Evolutionary conservation across 2,113 vertebrate genomes (phyloP).

Genomic region (Hemiprocne comata): DNA sequence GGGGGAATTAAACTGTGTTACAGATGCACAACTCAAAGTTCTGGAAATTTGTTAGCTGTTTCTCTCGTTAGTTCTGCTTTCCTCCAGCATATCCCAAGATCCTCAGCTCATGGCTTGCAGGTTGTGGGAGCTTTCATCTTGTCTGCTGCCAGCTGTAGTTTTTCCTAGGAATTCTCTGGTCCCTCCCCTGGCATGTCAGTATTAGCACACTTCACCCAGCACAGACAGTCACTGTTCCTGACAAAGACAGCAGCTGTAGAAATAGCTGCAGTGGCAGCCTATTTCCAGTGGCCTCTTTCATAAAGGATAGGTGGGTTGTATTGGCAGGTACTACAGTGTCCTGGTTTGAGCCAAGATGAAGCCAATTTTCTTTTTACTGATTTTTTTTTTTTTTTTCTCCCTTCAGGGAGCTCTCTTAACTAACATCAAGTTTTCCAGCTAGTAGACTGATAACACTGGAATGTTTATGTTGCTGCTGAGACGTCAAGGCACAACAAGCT

Average conservation of each 20-base stretch:
- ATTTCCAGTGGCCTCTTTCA: not conserved
- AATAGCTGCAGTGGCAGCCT: not conserved
- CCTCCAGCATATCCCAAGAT: not conserved
- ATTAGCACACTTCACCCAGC: not conserved
- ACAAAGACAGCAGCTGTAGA: not conserved
- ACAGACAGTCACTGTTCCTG: not conserved
- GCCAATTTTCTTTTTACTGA: no score
- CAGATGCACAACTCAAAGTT: fast-evolving
- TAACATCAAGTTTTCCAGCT: no score
- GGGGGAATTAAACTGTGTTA: not conserved
- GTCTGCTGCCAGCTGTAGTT: not conserved
- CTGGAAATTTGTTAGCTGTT: not conserved
- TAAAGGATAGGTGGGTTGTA: not conserved
- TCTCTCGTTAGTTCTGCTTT: not conserved
- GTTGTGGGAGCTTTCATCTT: not conserved
- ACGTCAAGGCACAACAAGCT: no score
- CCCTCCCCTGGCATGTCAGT: not conserved
- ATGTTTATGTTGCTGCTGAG: no score
- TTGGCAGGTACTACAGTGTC: not conserved
- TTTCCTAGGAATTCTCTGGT: not conserved
- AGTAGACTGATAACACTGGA: no score
- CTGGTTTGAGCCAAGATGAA: no score
- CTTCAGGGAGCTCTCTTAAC: no score
- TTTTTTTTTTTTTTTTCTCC: no score
- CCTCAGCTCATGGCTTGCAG: not conserved